Conservation (phyloP, 2,888 invertebrate genomes). For the Imbricaverruca yamaguchii region DNA sequence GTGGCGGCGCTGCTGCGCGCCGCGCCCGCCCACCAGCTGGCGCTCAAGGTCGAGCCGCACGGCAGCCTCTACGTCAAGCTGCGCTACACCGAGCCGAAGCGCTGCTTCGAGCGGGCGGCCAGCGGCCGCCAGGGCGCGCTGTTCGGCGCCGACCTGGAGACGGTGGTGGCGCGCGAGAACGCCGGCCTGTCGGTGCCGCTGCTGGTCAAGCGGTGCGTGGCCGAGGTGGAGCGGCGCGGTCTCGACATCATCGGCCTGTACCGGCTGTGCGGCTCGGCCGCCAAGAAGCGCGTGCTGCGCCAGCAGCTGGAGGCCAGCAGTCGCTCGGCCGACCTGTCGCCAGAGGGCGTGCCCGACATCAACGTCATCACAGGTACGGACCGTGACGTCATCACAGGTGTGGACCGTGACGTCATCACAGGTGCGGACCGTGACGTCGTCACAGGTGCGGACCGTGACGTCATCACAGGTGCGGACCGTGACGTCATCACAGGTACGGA, state of each 20-base stretch:
- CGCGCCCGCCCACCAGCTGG: slow-evolving; percentile 51
- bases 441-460: too few relatives aligned
- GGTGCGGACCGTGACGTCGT: too few relatives aligned
- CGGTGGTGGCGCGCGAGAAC: slow-evolving; percentile 56
- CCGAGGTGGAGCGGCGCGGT: slow-evolving; percentile 89
- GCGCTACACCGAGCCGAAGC: slow-evolving; percentile 78
- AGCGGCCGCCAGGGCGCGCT: slow-evolving; percentile 41
- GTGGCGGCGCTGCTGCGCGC: slow-evolving; percentile 70
- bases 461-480: slow-evolving; percentile 60
- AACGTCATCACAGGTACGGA: slow-evolving; percentile 81
- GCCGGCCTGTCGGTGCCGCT: slow-evolving; percentile 67
- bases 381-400: too few relatives aligned
- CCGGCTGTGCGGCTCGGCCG: slow-evolving; percentile 91
- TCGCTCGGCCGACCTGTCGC: slow-evolving; percentile 82
- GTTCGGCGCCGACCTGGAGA: slow-evolving; percentile 51
- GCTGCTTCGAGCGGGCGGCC: slow-evolving; percentile 65
- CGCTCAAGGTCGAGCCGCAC: slow-evolving; percentile 80
- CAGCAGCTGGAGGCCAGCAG: slow-evolving; percentile 87
- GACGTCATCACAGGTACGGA: too few relatives aligned
- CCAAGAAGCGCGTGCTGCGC: slow-evolving; percentile 86
- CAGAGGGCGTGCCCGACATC: slow-evolving; percentile 96
- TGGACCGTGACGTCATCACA: too few relatives aligned
- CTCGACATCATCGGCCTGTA: slow-evolving; percentile 92
- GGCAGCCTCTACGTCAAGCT: slow-evolving; percentile 84
- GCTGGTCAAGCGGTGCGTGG: slow-evolving; percentile 85